phyloP scores from a whole-genome alignment of 2,888 invertebrate genomes.

The Eumerus sabulonum region DNA sequence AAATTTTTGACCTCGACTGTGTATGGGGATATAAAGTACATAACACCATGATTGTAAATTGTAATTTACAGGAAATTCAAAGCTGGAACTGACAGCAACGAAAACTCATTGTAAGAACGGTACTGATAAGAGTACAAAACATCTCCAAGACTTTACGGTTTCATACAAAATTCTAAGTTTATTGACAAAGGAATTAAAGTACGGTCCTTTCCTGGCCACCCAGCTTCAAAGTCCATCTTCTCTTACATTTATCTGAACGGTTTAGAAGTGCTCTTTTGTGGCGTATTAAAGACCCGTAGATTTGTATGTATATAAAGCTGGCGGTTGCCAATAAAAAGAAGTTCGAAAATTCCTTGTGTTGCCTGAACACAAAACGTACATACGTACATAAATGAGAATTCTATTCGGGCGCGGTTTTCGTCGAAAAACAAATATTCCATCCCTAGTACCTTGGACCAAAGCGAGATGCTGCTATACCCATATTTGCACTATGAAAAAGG shows the following conservation, averaged over 20 bases:
- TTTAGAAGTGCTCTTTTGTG: slow-evolving; percentile 43
- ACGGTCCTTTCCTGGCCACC: slow-evolving; percentile 36
- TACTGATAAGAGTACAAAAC: not conserved
- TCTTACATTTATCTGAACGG: slow-evolving; percentile 26
- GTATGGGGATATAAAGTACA: slow-evolving; percentile 6
- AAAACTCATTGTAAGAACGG: slow-evolving; percentile 15
- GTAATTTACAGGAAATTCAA: slow-evolving; percentile 24
- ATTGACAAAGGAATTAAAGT: slow-evolving; percentile 39
- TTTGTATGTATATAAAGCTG: not conserved
- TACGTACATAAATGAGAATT: slow-evolving; percentile 36
- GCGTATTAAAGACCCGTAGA: slow-evolving; percentile 27
- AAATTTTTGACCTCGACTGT: slow-evolving; percentile 43
- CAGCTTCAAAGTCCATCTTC: slow-evolving; percentile 23
- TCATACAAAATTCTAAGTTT: not conserved
- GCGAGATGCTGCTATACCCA: too few species aligned
- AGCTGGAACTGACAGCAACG: slow-evolving; percentile 43
- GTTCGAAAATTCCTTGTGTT: slow-evolving; percentile 42
- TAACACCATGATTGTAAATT: slow-evolving; percentile 4
- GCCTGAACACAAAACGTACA: slow-evolving; percentile 16
- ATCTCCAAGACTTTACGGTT: not conserved
- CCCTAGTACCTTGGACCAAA: not conserved
- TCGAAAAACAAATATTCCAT: slow-evolving; percentile 35
- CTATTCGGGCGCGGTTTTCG: slow-evolving; percentile 59
- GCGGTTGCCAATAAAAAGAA: not conserved
- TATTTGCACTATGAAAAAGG: slow-evolving; percentile 6